Conservation (phyloP, 2,797 vertebrate species). For the Myotis findleyi region DNA sequence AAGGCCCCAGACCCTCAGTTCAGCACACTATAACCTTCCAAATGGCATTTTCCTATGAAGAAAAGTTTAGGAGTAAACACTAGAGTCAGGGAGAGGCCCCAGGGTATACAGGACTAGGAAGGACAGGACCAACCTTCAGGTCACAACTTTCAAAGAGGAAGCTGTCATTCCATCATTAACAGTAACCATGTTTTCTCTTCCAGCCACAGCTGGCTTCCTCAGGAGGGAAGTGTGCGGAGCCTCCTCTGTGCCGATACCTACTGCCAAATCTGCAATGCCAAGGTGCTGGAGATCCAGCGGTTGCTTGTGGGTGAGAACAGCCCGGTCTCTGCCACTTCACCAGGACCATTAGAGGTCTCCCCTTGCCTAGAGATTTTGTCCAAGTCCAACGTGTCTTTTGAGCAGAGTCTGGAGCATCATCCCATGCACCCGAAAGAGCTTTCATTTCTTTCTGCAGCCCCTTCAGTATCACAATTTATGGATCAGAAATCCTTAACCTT, state of each 20-base stretch:
- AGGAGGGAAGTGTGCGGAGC: slow-evolving; percentile 48
- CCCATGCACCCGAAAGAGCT: not conserved
- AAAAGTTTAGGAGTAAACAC: not conserved
- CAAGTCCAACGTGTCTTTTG: not conserved
- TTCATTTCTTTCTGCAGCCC: not conserved
- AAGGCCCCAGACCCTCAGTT: not conserved
- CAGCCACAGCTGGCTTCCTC: slow-evolving; percentile 73
- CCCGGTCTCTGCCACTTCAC: not conserved
- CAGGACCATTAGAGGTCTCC: not conserved
- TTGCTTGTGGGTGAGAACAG: slow-evolving; percentile 21
- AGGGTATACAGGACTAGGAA: not conserved
- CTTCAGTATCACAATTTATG: not conserved
- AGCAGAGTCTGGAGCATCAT: not conserved
- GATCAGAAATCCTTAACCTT: slow-evolving; percentile 7
- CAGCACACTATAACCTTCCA: not conserved
- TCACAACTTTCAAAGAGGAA: not conserved
- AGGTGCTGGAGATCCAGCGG: slow-evolving; percentile 63
- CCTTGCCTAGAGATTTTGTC: slow-evolving; percentile 7
- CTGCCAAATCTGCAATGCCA: slow-evolving; percentile 63
- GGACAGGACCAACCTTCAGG: not conserved
- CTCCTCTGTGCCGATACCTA: slow-evolving; percentile 71
- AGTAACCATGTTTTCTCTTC: not conserved
- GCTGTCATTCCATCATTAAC: not conserved
- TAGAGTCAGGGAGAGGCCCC: not conserved
- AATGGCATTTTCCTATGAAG: not conserved